A percentile compares a stretch with the other conserved stretches of the same genome.
Conservation (phyloP, 2,113 vertebrate genomes). For the Trichomycterus rosablanca region DNA sequence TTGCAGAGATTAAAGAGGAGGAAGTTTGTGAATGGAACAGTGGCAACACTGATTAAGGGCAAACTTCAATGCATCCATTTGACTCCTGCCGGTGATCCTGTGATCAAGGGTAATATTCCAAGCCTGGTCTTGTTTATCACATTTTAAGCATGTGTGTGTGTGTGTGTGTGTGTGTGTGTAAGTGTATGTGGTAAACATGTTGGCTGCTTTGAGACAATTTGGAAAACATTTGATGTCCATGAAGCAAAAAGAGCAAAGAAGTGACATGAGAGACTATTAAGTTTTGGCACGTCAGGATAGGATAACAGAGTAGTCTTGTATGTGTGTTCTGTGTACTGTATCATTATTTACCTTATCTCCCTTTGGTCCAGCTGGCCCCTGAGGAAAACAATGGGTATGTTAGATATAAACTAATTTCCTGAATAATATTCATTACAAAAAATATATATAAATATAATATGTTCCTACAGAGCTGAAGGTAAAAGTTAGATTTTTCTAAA, state of each 20-base stretch:
- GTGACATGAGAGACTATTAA: neutral
- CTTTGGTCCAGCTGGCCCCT: slow-evolving; percentile 85
- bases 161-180: neutral
- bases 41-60: slow-evolving; percentile 18
- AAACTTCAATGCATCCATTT: slow-evolving; percentile 31
- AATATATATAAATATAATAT: too few species aligned
- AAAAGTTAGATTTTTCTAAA: too few species aligned
- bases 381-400: slow-evolving; percentile 44
- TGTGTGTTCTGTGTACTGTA: slow-evolving; percentile 19
- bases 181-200: slow-evolving; percentile 13
- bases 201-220: slow-evolving; percentile 23
- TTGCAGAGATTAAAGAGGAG: neutral
- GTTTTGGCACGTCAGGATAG: neutral
- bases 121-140: slow-evolving; percentile 38
- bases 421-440: too few species aligned
- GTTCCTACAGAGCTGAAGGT: too few species aligned
- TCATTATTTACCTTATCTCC: slow-evolving; percentile 84
- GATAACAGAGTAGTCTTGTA: too few species aligned
- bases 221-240: slow-evolving; percentile 30
- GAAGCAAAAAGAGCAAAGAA: slow-evolving; percentile 10
- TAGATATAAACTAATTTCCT: neutral
- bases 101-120: slow-evolving; percentile 37
- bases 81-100: slow-evolving; percentile 1
- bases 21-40: neutral
- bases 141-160: slow-evolving; percentile 39